Evolutionary conservation across 2,113 vertebrate species (phyloP).

Genomic region (Dermatemys mawii): DNA sequence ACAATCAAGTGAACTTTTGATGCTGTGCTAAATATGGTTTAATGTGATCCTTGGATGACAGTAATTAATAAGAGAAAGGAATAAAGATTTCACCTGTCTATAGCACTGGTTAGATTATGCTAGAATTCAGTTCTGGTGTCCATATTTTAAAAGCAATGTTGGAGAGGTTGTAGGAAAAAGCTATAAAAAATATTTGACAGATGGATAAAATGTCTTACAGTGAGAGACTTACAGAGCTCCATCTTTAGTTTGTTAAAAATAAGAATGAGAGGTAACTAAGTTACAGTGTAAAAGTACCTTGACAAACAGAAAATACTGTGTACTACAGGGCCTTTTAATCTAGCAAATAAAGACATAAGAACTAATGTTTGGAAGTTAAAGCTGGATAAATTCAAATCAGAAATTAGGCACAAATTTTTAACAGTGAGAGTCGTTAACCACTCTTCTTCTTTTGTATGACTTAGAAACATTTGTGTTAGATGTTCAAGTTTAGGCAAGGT

Average conservation of each 20-base stretch:
- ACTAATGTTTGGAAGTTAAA: background rate
- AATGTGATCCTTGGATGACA: no score
- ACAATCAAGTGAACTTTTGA: no score
- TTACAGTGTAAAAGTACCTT: background rate
- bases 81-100: no score
- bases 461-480: no score
- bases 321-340: background rate
- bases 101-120: no score
- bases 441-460: background rate
- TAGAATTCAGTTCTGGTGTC: no score
- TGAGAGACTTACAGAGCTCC: no score
- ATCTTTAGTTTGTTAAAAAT: background rate
- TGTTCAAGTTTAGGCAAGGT: no score
- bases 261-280: background rate
- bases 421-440: background rate
- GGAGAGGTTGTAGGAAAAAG: background rate
- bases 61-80: no score
- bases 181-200: no score
- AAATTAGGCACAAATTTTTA: background rate
- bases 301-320: background rate
- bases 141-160: no score
- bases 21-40: no score
- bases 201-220: background rate
- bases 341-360: background rate
- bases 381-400: background rate